These are phyloP conservation scores for Todiramphus saurophagus DNA, from an alignment of 2,113 vertebrate species.

Conservation along the genomic window DNA sequence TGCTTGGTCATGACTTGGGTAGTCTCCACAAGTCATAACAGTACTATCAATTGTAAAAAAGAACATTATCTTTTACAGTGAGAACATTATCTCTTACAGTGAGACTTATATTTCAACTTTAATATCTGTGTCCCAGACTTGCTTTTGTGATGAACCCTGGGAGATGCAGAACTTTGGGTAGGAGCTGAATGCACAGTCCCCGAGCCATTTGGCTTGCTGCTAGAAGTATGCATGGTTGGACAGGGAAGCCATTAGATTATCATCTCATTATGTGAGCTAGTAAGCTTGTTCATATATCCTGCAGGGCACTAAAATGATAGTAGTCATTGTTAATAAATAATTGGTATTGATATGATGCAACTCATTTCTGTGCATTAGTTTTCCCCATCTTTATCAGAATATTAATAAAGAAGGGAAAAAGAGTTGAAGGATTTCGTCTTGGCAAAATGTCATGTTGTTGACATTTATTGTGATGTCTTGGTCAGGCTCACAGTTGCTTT, in stretches of 20 bases:
- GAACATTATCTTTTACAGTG: not conserved
- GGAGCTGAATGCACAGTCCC: not conserved
- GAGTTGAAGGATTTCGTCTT: not conserved
- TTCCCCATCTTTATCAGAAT: not conserved
- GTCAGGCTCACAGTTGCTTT: not conserved
- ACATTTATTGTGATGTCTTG: not conserved
- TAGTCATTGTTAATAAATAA: not conserved
- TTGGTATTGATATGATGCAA: not conserved
- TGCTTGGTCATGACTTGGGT: not conserved
- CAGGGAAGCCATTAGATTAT: not conserved
- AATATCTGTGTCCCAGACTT: rapidly evolving
- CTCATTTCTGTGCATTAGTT: not conserved
- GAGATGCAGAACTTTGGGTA: not conserved
- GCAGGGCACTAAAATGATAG: not conserved
- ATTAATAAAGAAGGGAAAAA: not conserved
- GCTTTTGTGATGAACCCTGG: not conserved
- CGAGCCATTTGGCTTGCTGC: not conserved
- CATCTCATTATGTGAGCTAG: not conserved
- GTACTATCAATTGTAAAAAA: not conserved
- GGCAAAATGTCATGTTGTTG: not conserved
- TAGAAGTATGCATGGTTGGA: not conserved
- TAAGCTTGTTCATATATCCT: not conserved
- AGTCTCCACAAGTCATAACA: not conserved
- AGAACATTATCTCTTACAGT: not conserved
- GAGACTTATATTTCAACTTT: not conserved